Percentiles rank a stretch among this genome's conserved stretches.
phyloP scores from a whole-genome alignment of 2,113 vertebrate genomes.

The Ivindomyrus marchei region DNA sequence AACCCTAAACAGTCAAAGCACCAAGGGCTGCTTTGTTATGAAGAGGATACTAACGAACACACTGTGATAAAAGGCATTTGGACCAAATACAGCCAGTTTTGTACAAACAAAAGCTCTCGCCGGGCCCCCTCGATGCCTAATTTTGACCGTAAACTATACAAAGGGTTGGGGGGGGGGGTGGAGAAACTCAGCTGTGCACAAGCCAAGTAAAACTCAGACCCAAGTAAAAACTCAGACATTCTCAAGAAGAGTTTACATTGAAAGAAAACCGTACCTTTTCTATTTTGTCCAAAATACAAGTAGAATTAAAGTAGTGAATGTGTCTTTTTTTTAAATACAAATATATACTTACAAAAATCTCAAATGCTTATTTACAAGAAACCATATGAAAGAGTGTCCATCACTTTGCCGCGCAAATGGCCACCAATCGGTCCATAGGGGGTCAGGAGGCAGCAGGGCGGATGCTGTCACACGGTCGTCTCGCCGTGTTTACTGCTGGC shows the following conservation, averaged over 20 bases:
- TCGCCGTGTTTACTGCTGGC: conserved; percentile 90
- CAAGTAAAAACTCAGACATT: not conserved
- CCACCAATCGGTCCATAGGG: not conserved
- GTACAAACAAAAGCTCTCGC: not conserved
- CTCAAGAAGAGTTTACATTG: not conserved
- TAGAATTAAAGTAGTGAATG: conserved; percentile 18
- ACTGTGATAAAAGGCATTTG: conserved; percentile 18
- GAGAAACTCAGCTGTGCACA: not conserved
- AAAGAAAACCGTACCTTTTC: conserved; percentile 9
- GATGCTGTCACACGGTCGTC: conserved; percentile 63
- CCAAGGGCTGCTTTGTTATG: not conserved
- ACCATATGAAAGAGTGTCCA: conserved; percentile 21
- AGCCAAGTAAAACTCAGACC: not conserved
- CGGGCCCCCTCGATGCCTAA: not conserved
- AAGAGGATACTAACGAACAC: not conserved
- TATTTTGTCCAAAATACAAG: conserved; percentile 23
- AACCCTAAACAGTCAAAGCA: not conserved
- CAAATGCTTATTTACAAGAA: conserved; percentile 72
- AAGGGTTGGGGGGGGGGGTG: not conserved
- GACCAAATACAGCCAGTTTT: conserved; percentile 15
- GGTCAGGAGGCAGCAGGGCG: conserved; percentile 21
- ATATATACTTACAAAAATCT: conserved; percentile 81
- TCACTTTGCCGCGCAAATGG: conserved; percentile 64
- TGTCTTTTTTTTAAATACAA: conserved; percentile 66
- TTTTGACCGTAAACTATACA: conserved; percentile 1